A percentile compares a stretch with the other conserved stretches of the same genome.
Conservation (phyloP, 2,888 invertebrate species). For the Tridacna crocea region DNA sequence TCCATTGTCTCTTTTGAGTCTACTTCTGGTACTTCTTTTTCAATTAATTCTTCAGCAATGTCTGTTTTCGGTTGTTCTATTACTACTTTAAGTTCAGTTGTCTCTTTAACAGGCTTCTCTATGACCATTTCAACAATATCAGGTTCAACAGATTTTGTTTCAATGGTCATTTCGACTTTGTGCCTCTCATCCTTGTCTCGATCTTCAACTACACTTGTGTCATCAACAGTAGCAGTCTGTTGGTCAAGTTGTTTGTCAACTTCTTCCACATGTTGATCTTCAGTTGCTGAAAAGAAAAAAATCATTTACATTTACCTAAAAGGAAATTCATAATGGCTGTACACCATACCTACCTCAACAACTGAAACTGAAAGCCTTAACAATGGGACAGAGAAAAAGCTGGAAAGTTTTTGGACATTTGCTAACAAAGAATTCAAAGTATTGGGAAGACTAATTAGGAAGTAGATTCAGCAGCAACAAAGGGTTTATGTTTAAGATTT, state of each 20-base stretch:
- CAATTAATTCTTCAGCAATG: background rate
- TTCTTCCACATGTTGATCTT: constrained; percentile 3
- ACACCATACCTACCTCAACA: background rate
- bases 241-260: background rate
- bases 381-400: no score
- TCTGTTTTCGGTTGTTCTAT: background rate
- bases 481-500: no score
- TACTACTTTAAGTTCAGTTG: background rate
- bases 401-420: no score
- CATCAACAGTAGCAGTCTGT: background rate
- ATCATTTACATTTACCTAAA: background rate
- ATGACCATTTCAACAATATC: constrained; percentile 6
- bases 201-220: background rate
- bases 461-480: no score
- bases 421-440: no score
- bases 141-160: constrained; percentile 2
- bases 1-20: constrained; percentile 50
- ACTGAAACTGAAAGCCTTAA: no score
- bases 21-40: constrained; percentile 26
- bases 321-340: background rate
- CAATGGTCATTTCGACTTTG: constrained; percentile 26
- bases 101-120: background rate
- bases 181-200: background rate
- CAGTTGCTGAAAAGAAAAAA: constrained; percentile 11
- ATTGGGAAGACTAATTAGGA: no score